Evolutionary conservation across 1,140 invertebrate genomes (phyloP).

Genomic region (Trialeurodes vaporariorum): DNA sequence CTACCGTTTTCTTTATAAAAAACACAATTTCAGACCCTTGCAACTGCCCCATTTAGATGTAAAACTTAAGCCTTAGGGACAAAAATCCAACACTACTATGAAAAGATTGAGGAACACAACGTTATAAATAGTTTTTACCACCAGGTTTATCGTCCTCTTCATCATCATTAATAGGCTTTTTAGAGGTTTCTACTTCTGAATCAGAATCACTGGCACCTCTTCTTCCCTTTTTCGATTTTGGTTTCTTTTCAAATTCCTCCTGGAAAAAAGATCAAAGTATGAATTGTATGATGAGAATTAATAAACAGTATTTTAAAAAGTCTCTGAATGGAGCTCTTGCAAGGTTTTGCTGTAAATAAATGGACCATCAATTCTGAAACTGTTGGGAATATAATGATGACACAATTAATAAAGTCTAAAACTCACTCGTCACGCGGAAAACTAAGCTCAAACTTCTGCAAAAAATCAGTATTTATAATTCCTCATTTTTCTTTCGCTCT

Average conservation of each 20-base stretch:
- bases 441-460: too few species aligned
- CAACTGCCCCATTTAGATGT: background rate
- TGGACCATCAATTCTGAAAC: background rate
- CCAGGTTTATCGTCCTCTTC: background rate
- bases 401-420: too few species aligned
- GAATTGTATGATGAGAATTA: background rate
- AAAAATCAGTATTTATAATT: too few species aligned
- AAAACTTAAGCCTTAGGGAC: background rate
- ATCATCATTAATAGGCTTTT: background rate
- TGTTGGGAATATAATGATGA: too few species aligned
- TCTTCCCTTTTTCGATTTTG: background rate
- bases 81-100: background rate
- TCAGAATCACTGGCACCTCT: background rate
- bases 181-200: background rate
- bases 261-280: background rate
- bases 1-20: background rate
- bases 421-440: too few species aligned
- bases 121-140: background rate
- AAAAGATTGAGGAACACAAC: background rate
- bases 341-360: background rate
- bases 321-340: background rate
- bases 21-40: too few species aligned
- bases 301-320: background rate
- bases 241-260: background rate
- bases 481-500: too few species aligned